These are phyloP conservation scores for Dufourea novaeangliae DNA, from an alignment of 1,140 invertebrate genomes.

Conservation along the genomic window DNA sequence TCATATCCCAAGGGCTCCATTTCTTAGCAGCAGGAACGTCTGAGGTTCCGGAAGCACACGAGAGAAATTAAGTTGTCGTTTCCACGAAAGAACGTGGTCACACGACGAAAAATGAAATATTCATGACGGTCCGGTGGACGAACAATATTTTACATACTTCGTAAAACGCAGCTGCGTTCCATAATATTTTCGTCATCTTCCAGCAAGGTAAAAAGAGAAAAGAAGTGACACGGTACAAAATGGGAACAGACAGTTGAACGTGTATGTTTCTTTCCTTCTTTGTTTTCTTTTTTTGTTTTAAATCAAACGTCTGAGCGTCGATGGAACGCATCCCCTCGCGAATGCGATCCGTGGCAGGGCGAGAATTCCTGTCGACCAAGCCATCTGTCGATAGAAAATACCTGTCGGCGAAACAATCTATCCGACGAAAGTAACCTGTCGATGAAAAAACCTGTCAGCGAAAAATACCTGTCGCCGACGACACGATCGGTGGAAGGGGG, in stretches of 20 bases:
- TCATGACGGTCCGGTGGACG: conserved; percentile 36
- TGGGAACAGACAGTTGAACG: too few relatives aligned
- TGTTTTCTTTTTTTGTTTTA: too few relatives aligned
- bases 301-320: conserved; percentile 10
- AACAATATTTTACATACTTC: conserved; percentile 34
- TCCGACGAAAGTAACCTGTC: background rate
- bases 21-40: background rate
- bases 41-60: conserved; percentile 12
- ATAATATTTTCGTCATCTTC: background rate
- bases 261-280: too few relatives aligned
- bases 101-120: conserved; percentile 40
- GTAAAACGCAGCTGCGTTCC: background rate
- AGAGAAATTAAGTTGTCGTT: conserved; percentile 45
- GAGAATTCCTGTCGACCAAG: background rate
- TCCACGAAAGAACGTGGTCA: background rate
- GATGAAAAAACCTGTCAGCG: conserved; percentile 8
- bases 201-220: background rate
- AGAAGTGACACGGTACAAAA: too few relatives aligned
- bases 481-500: background rate
- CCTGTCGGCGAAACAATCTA: conserved; percentile 38
- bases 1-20: conserved; percentile 1
- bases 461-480: background rate
- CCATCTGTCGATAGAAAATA: conserved; percentile 27
- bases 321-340: background rate
- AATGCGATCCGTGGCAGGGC: background rate